phyloP scores from a whole-genome alignment of 2,797 vertebrate species.

The Bovichtus variegatus region DNA sequence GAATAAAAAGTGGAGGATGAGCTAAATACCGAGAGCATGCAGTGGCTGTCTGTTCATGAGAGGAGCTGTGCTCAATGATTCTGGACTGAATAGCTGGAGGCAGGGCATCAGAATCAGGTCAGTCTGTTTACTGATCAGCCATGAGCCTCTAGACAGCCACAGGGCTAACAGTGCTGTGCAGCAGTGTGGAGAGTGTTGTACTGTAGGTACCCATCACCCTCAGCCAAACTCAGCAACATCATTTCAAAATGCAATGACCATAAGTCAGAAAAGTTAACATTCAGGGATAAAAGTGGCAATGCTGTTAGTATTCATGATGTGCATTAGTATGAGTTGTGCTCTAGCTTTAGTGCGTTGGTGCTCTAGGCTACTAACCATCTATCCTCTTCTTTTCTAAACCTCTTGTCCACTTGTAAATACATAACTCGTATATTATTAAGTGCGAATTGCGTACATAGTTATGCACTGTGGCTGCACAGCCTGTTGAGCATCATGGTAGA shows the following conservation, averaged over 20 bases:
- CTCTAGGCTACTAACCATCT: constrained; percentile 11
- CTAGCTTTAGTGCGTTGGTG: constrained; percentile 1
- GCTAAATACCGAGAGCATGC: constrained; percentile 55
- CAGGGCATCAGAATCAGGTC: constrained; percentile 71
- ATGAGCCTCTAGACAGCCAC: constrained; percentile 62
- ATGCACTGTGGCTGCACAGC: neutral
- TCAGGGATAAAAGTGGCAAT: constrained; percentile 34
- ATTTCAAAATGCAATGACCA: constrained; percentile 60
- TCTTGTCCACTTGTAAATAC: constrained; percentile 28
- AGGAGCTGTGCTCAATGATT: constrained; percentile 53
- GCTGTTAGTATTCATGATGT: constrained; percentile 41
- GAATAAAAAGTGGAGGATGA: constrained; percentile 45
- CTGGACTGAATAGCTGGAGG: constrained; percentile 63
- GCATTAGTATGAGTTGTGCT: constrained; percentile 22
- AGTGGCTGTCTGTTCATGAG: constrained; percentile 55
- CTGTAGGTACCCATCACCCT: constrained; percentile 36
- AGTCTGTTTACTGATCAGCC: constrained; percentile 75
- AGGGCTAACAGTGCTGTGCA: constrained; percentile 60
- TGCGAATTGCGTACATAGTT: neutral
- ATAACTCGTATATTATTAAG: constrained; percentile 19
- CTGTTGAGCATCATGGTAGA: constrained; percentile 3
- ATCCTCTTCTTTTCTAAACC: constrained; percentile 13
- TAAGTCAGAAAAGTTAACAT: constrained; percentile 60
- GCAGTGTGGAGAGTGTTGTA: constrained; percentile 41
- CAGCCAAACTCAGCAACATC: constrained; percentile 52